Base-by-base conservation (phyloP, 2,113 vertebrate species). In the Callospermophilus lateralis region DNA sequence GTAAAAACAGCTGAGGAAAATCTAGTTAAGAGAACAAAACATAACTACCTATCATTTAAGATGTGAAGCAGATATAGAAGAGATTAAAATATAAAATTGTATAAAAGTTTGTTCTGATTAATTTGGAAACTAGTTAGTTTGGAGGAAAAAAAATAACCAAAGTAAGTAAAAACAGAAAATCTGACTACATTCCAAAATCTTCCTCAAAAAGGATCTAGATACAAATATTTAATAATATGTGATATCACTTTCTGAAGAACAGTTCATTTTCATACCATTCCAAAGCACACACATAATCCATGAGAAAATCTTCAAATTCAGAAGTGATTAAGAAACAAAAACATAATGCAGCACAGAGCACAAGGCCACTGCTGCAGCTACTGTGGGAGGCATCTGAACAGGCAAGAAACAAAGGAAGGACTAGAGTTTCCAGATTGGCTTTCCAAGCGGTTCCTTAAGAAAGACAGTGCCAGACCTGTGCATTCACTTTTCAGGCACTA, bases 361-460 rank as follows among this genome's bases (percentile, higher is more conserved):
- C 22, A 0, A 7, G 6, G n/a, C 28, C 53, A 58, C 90, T 45
- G 5, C 65, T 37, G 8, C 37, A 65, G 81, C 19, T 95, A 94
- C 90, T 51, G 99, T 99, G 1, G 99, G 99, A 8, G 99, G 99
- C 96, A 98, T 99, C 7, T 99, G 98, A 94, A 99, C 98, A 15
- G 99, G 99, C 28, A 98, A 99, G 95, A 99, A 99, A 98, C 98
- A 98, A 74, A 99, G 99, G 55, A 99, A 99, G 97, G 99, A 99
- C 95, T 99, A 98, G 98, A 99, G 99, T 96, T 99, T 99, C 97
- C 99, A 99, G 98, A 99, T 96, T 99, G 99, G 99, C 99, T 99
- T 98, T 99, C 99, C 0, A 99, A 99, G 97, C 99, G 99, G 95
- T 99, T 99, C 98, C 98, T 99, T 84, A 99, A 99, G 87, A 99